Conservation (phyloP, 2,888 invertebrate species). For the Congeria kusceri region DNA sequence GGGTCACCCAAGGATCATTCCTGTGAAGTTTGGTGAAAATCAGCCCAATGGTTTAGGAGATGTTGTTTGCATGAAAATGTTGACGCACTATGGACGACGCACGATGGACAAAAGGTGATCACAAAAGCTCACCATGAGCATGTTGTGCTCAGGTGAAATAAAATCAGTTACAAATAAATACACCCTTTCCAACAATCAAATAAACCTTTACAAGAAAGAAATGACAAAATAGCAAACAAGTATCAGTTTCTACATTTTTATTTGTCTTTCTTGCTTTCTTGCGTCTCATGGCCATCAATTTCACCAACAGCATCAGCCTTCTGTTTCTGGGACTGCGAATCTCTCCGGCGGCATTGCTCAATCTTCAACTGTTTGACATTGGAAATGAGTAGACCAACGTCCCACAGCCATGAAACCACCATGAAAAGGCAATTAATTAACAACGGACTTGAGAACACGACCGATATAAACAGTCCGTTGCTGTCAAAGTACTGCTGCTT, state of each 20-base stretch:
- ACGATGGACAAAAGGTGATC: too few species aligned
- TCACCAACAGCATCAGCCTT: constrained; percentile 5
- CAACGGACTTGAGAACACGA: constrained; percentile 96
- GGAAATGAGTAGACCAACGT: constrained; percentile 94
- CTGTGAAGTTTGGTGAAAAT: too few species aligned
- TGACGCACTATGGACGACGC: too few species aligned
- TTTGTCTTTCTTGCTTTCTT: constrained; percentile 5
- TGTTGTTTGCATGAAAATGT: too few species aligned
- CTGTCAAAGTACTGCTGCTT: constrained; percentile 97
- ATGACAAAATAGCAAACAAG: background rate
- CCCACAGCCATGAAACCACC: constrained; percentile 96
- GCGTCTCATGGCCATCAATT: background rate
- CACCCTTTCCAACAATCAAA: too few species aligned
- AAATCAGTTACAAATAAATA: too few species aligned
- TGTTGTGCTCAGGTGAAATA: too few species aligned
- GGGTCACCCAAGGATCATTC: too few species aligned
- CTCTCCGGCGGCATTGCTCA: background rate
- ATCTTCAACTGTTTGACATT: constrained; percentile 90
- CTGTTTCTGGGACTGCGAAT: constrained; percentile 2
- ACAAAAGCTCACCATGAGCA: too few species aligned
- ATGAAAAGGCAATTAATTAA: constrained; percentile 96
- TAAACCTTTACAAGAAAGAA: too few species aligned
- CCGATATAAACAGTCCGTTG: constrained; percentile 96
- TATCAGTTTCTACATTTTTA: background rate
- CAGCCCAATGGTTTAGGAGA: too few species aligned